Evolutionary conservation across 2,113 vertebrate genomes (phyloP).

Genomic region (Herpetotheres cachinnans): DNA sequence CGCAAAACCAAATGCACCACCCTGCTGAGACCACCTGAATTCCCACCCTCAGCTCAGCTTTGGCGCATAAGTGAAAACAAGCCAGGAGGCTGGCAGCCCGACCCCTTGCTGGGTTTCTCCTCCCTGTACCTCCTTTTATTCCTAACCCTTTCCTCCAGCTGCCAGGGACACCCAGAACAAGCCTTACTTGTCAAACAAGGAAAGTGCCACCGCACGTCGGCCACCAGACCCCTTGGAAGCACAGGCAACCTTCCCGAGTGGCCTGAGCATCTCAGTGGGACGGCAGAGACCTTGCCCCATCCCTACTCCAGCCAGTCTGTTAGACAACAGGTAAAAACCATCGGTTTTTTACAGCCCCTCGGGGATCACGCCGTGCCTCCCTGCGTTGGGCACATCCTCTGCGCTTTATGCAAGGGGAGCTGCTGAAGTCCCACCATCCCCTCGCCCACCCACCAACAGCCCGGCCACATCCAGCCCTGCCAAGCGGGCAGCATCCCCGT

Average conservation of each 20-base stretch:
- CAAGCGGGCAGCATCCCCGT: not conserved
- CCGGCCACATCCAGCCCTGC: not conserved
- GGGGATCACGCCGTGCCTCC: rapidly evolving
- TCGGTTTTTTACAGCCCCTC: not conserved
- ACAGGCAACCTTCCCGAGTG: not conserved
- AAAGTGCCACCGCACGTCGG: rapidly evolving
- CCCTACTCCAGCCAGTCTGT: not conserved
- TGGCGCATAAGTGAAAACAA: rapidly evolving
- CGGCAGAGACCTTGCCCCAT: not conserved
- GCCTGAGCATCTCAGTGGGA: rapidly evolving
- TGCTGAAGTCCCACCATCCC: not conserved
- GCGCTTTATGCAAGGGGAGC: rapidly evolving
- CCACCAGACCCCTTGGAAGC: not conserved
- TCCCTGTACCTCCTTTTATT: not conserved
- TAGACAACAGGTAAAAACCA: not conserved
- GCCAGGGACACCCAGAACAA: not conserved
- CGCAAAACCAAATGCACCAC: not conserved
- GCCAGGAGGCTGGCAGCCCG: not conserved
- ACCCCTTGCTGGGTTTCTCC: not conserved
- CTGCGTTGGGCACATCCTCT: rapidly evolving
- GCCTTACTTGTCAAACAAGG: not conserved
- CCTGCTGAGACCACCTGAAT: not conserved
- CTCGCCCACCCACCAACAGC: not conserved
- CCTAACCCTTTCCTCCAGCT: not conserved
- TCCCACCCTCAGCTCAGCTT: not conserved